These are phyloP conservation scores for Notothenia coriiceps DNA, from an alignment of 2,113 vertebrate genomes.

Conservation along the genomic window DNA sequence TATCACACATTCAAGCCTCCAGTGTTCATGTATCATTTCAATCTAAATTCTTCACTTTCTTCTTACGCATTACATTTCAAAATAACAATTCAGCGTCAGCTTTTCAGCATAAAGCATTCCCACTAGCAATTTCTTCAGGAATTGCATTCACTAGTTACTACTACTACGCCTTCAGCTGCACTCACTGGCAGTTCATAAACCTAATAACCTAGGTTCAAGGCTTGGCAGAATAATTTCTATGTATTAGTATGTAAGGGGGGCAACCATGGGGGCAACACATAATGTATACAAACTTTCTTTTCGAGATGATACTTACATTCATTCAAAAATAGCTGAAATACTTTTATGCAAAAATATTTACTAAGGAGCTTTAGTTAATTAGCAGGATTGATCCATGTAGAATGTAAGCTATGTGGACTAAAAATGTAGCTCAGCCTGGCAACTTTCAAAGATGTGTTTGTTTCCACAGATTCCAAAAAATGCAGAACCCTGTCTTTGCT, in stretches of 20 bases:
- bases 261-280: accelerated
- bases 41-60: too few species aligned
- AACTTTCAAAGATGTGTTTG: conserved; percentile 53
- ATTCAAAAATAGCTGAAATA: conserved; percentile 27
- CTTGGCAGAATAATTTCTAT: too few species aligned
- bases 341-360: not conserved
- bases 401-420: conserved; percentile 39
- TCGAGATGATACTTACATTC: not conserved
- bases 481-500: conserved; percentile 33
- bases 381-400: conserved; percentile 28
- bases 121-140: too few species aligned
- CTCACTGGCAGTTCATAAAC: too few species aligned
- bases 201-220: too few species aligned
- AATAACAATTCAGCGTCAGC: too few species aligned
- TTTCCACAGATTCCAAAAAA: conserved; percentile 45
- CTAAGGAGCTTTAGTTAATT: conserved; percentile 25
- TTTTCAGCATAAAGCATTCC: too few species aligned
- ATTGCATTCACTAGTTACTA: too few species aligned
- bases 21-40: too few species aligned
- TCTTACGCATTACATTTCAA: too few species aligned
- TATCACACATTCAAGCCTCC: too few species aligned
- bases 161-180: too few species aligned
- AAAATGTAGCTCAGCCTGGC: conserved; percentile 30
- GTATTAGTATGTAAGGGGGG: not conserved
- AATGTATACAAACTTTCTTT: conserved; percentile 3